Evolutionary conservation across 2,888 invertebrate species (phyloP).

Genomic region (Micoletzkya japonica): DNA sequence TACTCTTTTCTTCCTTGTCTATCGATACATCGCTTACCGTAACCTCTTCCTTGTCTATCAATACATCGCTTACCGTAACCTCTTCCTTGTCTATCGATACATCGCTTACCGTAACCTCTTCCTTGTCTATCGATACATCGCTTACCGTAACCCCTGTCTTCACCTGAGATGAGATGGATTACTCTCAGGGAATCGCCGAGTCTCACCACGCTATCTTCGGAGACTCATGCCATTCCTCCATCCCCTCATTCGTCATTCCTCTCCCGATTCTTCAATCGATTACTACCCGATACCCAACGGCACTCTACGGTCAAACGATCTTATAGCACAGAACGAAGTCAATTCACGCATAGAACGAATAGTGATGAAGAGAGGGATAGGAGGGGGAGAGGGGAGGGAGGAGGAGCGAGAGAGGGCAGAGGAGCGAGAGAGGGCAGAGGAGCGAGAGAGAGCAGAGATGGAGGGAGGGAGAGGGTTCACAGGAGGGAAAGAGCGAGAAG

Average conservation of each 20-base stretch:
- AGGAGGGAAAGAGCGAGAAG: slow-evolving; percentile 8
- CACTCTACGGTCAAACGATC: slow-evolving; percentile 11
- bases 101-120: no score
- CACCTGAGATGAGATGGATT: no score
- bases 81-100: no score
- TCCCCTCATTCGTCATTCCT: slow-evolving; percentile 13
- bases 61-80: no score
- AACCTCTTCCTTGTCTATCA: no score
- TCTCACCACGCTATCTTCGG: slow-evolving; percentile 25
- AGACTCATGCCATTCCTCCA: slow-evolving; percentile 1
- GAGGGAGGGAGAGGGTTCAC: not conserved
- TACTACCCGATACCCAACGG: not conserved
- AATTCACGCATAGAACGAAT: slow-evolving; percentile 15
- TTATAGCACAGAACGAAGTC: slow-evolving; percentile 23
- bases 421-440: slow-evolving; percentile 7
- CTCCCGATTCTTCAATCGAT: slow-evolving; percentile 10
- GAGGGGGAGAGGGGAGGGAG: not conserved
- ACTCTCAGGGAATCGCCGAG: slow-evolving; percentile 24
- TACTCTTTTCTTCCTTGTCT: no score
- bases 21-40: no score
- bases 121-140: no score
- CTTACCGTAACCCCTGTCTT: no score
- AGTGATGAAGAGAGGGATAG: slow-evolving; percentile 10
- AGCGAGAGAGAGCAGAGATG: slow-evolving; percentile 3
- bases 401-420: not conserved